Conservation (phyloP, 2,797 vertebrate genomes). For the Poecilia gillii region DNA sequence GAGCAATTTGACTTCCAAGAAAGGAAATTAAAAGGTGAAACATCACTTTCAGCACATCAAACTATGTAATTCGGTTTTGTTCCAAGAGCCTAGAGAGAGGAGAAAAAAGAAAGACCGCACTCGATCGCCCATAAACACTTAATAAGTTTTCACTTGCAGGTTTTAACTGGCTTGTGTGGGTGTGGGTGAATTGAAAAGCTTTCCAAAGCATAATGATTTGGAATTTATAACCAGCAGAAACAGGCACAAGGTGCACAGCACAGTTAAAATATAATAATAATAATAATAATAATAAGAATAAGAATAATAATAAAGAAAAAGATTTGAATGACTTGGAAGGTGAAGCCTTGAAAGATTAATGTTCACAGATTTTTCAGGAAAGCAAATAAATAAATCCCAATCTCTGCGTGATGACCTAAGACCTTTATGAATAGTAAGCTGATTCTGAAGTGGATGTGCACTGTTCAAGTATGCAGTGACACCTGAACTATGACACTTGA, state of each 20-base stretch:
- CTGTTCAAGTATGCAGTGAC: not conserved
- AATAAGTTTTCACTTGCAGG: not conserved
- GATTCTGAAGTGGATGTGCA: not conserved
- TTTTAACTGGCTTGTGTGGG: not conserved
- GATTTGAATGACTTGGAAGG: not conserved
- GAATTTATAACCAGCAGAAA: not conserved
- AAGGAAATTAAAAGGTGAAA: not conserved
- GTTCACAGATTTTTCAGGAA: not conserved
- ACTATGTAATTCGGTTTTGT: not conserved
- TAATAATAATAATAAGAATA: too few species aligned
- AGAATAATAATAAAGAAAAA: not conserved
- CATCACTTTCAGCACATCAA: not conserved
- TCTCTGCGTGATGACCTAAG: not conserved
- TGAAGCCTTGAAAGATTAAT: not conserved
- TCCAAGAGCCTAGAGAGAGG: not conserved
- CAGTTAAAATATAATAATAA: not conserved
- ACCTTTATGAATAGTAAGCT: conserved; percentile 6
- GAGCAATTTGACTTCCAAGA: not conserved
- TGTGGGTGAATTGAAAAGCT: not conserved
- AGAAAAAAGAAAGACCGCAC: not conserved
- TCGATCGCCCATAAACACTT: not conserved
- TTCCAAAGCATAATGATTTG: not conserved
- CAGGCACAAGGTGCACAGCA: not conserved
- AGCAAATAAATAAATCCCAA: not conserved
- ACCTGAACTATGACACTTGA: conserved; percentile 1